phyloP scores from a whole-genome alignment of 2,113 vertebrate genomes.

The Rhinolophus sinicus region DNA sequence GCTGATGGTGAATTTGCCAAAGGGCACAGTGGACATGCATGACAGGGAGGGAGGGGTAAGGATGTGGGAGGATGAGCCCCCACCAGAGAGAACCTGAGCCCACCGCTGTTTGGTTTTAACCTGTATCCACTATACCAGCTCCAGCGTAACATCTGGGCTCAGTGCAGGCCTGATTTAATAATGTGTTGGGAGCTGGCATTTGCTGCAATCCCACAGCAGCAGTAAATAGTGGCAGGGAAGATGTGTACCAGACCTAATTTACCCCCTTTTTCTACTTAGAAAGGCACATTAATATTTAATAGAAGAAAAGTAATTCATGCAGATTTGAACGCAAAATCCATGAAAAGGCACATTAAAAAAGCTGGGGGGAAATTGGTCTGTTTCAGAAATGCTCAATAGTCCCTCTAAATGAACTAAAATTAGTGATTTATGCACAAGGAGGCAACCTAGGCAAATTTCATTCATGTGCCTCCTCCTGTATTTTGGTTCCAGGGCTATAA shows the following conservation, averaged over 20 bases:
- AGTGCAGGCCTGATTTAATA: conserved; percentile 68
- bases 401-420: conserved; percentile 44
- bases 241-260: conserved; percentile 69
- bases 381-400: conserved; percentile 53
- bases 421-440: neutral
- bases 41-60: fast-evolving
- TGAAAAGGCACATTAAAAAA: conserved; percentile 64
- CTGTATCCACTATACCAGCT: neutral
- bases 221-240: conserved; percentile 62
- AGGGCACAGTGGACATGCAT: neutral
- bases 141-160: conserved; percentile 65
- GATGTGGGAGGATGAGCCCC: neutral
- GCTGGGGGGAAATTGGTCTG: conserved; percentile 4
- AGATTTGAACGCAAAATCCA: conserved; percentile 78
- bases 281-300: conserved; percentile 81
- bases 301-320: conserved; percentile 80
- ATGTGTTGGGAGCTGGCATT: conserved; percentile 66
- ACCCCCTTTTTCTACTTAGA: conserved; percentile 66
- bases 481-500: conserved; percentile 49
- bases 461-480: conserved; percentile 62
- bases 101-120: neutral
- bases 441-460: conserved; percentile 49
- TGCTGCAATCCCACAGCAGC: conserved; percentile 45
- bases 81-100: neutral
- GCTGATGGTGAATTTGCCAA: conserved; percentile 33